These are phyloP conservation scores for Thymallus thymallus DNA, from an alignment of 2,113 vertebrate species.

Conservation along the genomic window DNA sequence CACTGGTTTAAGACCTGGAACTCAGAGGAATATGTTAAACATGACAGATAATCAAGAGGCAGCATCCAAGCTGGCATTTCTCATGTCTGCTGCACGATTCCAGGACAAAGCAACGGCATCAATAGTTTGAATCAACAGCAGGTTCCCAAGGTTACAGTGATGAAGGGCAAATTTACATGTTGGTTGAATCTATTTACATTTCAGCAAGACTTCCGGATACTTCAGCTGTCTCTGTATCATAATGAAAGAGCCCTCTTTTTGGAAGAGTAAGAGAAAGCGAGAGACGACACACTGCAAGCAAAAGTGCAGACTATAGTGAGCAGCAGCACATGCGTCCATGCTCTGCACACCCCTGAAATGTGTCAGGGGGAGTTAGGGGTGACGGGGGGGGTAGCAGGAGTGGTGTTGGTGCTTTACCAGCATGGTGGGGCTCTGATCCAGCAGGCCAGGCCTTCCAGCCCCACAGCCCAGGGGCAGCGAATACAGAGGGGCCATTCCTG, in stretches of 20 bases:
- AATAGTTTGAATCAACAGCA: no score
- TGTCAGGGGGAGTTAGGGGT: constrained; percentile 69
- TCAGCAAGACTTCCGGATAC: not conserved
- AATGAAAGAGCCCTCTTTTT: not conserved
- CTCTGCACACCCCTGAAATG: constrained; percentile 68
- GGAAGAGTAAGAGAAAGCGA: constrained; percentile 57
- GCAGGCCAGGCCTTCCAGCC: constrained; percentile 84
- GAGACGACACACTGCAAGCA: constrained; percentile 70
- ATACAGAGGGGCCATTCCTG: constrained; percentile 85
- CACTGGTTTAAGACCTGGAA: constrained; percentile 15
- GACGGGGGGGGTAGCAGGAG: constrained; percentile 55
- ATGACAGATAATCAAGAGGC: not conserved
- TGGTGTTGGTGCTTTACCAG: constrained; percentile 79
- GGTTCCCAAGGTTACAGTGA: no score
- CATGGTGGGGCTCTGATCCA: constrained; percentile 89
- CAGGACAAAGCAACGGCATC: not conserved
- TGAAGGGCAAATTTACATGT: no score
- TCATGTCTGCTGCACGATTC: not conserved
- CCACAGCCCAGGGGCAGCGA: constrained; percentile 85
- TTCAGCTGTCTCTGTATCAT: not conserved
- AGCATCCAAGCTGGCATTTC: not conserved
- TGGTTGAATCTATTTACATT: no score
- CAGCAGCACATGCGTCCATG: constrained; percentile 78
- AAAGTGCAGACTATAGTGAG: constrained; percentile 81
- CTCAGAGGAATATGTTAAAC: constrained; percentile 6